Percentiles rank a stretch among this genome's conserved stretches.
These are phyloP conservation scores for Scolopax rusticola DNA, from an alignment of 2,797 vertebrate genomes.

Conservation along the genomic window DNA sequence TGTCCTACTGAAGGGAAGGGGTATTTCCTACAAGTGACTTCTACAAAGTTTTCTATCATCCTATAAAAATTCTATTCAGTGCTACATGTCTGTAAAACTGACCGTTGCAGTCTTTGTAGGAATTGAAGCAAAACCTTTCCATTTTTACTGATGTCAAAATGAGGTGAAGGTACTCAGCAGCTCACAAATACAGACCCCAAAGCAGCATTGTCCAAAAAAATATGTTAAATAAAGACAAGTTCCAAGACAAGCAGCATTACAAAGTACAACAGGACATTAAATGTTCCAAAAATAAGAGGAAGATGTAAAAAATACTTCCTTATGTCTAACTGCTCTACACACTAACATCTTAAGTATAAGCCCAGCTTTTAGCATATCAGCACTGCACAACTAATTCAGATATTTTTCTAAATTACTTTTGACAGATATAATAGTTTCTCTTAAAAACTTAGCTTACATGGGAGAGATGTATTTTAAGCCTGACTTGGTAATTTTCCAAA, in stretches of 20 bases:
- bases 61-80: background rate
- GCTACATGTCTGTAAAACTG: background rate
- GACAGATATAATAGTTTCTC: background rate
- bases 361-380: background rate
- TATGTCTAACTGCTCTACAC: background rate
- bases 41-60: slow-evolving; percentile 1
- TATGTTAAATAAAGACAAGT: background rate
- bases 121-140: background rate
- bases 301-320: background rate
- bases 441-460: background rate
- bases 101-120: background rate
- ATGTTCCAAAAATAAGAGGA: background rate
- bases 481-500: background rate
- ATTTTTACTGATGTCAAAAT: background rate
- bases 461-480: background rate
- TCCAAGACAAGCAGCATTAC: slow-evolving; percentile 22
- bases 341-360: background rate
- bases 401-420: background rate
- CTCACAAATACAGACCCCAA: slow-evolving; percentile 4
- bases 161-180: slow-evolving; percentile 32
- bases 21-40: background rate
- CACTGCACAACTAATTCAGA: background rate
- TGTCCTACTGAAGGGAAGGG: background rate
- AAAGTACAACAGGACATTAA: background rate
- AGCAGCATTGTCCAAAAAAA: slow-evolving; percentile 20